Conservation (phyloP, 2,113 vertebrate genomes). For the Tringa solitaria region DNA sequence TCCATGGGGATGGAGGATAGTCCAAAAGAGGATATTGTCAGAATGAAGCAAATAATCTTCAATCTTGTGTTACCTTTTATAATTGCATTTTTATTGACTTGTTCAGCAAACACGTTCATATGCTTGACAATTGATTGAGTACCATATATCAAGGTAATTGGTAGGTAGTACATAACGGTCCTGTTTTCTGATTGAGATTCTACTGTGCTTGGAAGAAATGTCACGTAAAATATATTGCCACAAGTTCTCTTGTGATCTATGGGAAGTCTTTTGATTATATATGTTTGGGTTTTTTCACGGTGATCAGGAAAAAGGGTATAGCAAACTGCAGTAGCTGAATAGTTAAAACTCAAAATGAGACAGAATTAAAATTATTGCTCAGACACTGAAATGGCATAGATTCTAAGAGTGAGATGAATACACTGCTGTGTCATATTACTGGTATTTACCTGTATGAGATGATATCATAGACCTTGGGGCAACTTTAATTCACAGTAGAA, state of each 20-base stretch:
- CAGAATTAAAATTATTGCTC: too few relatives aligned
- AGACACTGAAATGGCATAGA: background rate
- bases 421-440: background rate
- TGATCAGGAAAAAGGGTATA: background rate
- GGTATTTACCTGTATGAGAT: slow-evolving; percentile 1
- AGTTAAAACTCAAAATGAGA: too few relatives aligned
- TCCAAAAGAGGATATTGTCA: slow-evolving; percentile 14
- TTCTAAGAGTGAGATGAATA: background rate
- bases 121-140: slow-evolving; percentile 31
- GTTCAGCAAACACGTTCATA: slow-evolving; percentile 26
- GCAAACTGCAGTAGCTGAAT: background rate
- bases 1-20: background rate
- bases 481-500: background rate
- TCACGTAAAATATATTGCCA: background rate
- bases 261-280: background rate
- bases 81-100: slow-evolving; percentile 60
- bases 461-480: background rate
- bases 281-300: background rate
- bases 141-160: slow-evolving; percentile 29
- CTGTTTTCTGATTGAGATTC: slow-evolving; percentile 20
- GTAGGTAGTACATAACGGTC: background rate
- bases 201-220: background rate
- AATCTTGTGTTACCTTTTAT: slow-evolving; percentile 52
- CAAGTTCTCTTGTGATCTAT: background rate
- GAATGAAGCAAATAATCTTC: slow-evolving; percentile 5